These are phyloP conservation scores for Dipus sagitta DNA, from an alignment of 2,797 vertebrate species.

Conservation along the genomic window DNA sequence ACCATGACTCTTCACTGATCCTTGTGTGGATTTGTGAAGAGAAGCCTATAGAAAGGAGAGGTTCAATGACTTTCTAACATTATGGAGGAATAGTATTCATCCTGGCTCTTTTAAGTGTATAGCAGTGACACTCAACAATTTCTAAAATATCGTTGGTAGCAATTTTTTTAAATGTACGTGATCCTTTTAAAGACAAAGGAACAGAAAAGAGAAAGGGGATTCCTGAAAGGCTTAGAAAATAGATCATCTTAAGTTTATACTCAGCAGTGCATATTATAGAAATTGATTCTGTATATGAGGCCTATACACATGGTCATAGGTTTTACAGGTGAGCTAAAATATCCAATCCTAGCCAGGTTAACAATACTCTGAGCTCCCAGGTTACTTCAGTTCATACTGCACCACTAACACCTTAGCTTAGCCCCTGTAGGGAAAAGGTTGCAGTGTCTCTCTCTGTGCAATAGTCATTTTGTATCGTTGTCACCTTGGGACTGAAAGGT, in stretches of 20 bases:
- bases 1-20: not conserved
- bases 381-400: not conserved
- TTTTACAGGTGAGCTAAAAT: not conserved
- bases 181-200: not conserved
- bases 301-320: not conserved
- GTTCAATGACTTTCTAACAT: not conserved
- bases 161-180: not conserved
- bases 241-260: not conserved
- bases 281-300: not conserved
- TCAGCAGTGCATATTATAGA: not conserved
- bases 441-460: not conserved
- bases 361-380: not conserved
- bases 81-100: not conserved
- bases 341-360: not conserved
- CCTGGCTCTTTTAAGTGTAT: not conserved
- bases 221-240: not conserved
- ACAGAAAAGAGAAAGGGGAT: not conserved
- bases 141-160: not conserved
- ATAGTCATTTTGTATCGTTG: not conserved
- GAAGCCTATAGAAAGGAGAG: not conserved
- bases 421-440: not conserved
- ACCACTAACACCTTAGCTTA: not conserved
- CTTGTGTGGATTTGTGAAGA: not conserved
- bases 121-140: not conserved
- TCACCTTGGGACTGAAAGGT: not conserved